Base-by-base conservation (phyloP, 2,113 vertebrate genomes). In the Gadus macrocephalus region DNA sequence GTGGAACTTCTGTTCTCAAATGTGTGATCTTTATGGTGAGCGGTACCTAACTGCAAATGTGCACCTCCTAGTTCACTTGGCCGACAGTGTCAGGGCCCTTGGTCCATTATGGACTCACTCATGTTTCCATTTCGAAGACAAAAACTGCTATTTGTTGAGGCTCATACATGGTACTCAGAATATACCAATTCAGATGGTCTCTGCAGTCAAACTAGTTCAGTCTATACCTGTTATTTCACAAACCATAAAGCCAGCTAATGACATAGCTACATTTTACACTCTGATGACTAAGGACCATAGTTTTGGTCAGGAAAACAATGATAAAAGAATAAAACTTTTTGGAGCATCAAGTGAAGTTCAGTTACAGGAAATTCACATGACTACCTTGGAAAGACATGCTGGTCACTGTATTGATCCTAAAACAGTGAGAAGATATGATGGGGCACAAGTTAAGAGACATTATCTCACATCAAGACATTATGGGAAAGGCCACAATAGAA, bases 1-100 rank as follows among this genome's bases (percentile, higher is more conserved):
- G 3, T 64, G 64, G 69, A 71, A 71, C 56, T 71, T 71, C 25
- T 69, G 31, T 70, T 65, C 20, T 28, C 73, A 75, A 15, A 67
- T 62, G 15, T n/a, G 64, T 73, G 5, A 15, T 1, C 31, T 73
- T 53, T 73, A 73, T 73, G 56, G 64, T 67, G 58, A 72, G 25
- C 59, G 59, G 14, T 70, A 62, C 15, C 6, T 7, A 14, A 66
- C 53, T 35, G 75, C 62, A 4, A 72, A 68, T 58, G 27, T 71
- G 6, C 71, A 73, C 71, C 25, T 68, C 3, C 60, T 68, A 62
- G 59, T 74, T 3, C 61, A 64, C 53, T 58, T 74, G 64, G 72
- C 67, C 25, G 61, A 74, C 35, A 74, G 61, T 27, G 42, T 74
- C 35, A 74, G 72, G 61, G 11, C 27, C 31, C 68, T 67, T 71